A percentile compares a stretch with the other conserved stretches of the same genome.
Evolutionary conservation across 2,888 invertebrate genomes (phyloP).

Genomic region (Byasa hedistus): DNA sequence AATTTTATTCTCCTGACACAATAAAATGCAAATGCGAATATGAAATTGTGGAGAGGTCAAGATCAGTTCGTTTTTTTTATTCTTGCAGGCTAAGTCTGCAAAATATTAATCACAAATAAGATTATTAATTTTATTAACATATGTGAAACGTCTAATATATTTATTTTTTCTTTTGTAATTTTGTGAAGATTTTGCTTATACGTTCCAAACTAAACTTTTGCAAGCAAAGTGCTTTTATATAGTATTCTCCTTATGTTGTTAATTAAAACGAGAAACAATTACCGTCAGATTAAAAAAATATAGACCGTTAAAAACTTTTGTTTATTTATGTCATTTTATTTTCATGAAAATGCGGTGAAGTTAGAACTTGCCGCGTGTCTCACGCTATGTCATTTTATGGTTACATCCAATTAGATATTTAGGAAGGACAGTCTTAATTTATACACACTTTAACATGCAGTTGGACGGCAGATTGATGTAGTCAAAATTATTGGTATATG

Average conservation of each 20-base stretch:
- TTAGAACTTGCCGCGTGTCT: slow-evolving; percentile 41
- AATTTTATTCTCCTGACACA: slow-evolving; percentile 20
- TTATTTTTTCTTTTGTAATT: neutral
- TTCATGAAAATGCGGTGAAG: slow-evolving; percentile 38
- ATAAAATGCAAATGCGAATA: slow-evolving; percentile 23
- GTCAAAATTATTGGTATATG: neutral
- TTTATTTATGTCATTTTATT: slow-evolving; percentile 15
- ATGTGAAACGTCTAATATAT: neutral
- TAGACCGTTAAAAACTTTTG: neutral
- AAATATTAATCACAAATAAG: neutral
- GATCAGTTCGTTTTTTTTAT: neutral
- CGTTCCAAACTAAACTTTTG: neutral
- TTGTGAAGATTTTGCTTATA: neutral
- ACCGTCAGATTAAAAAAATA: no score
- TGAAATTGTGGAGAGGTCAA: slow-evolving; percentile 7
- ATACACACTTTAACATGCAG: neutral
- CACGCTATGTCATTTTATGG: slow-evolving; percentile 35
- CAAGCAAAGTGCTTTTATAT: neutral
- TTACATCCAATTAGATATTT: slow-evolving; percentile 21
- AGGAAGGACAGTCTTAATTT: slow-evolving; percentile 28
- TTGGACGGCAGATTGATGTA: neutral
- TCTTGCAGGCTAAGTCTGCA: neutral
- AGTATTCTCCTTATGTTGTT: no score
- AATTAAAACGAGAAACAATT: no score
- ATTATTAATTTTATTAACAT: neutral